These are phyloP conservation scores for Argyresthia albistria DNA, from an alignment of 2,888 invertebrate species.

Conservation along the genomic window DNA sequence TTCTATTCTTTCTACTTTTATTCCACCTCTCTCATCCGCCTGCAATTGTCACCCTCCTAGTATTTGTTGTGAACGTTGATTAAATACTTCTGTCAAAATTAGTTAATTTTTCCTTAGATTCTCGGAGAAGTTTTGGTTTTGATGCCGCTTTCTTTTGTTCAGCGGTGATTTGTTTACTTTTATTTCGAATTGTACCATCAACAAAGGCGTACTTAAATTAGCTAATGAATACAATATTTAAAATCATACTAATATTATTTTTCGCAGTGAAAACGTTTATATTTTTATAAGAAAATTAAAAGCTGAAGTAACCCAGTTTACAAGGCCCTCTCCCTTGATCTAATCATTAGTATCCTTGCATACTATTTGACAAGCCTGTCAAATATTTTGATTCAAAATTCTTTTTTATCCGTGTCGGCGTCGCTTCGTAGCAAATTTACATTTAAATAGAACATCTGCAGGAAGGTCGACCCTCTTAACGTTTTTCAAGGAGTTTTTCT, in stretches of 20 bases:
- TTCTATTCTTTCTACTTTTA: constrained; percentile 34
- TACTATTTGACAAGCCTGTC: constrained; percentile 31
- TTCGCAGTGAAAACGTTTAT: no score
- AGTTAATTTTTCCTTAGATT: constrained; percentile 39
- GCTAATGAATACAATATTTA: no score
- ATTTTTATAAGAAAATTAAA: neutral
- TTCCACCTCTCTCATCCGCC: constrained; percentile 24
- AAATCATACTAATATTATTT: no score
- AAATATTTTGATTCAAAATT: constrained; percentile 55
- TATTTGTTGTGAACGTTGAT: constrained; percentile 63
- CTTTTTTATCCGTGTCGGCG: constrained; percentile 57
- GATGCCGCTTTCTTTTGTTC: constrained; percentile 11
- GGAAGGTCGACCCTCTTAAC: constrained; percentile 61
- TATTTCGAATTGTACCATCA: no score
- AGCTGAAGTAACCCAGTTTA: neutral
- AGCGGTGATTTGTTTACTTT: neutral
- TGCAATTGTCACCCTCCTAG: constrained; percentile 66
- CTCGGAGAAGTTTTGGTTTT: constrained; percentile 19
- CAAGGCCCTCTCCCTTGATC: neutral
- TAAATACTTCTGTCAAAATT: constrained; percentile 60
- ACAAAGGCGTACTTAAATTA: no score
- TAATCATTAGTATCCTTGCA: constrained; percentile 12
- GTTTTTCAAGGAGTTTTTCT: constrained; percentile 57
- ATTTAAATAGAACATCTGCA: constrained; percentile 72
- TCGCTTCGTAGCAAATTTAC: constrained; percentile 60